Evolutionary conservation across 2,888 invertebrate genomes (phyloP).

Genomic region (Psylliodes chrysocephalus): DNA sequence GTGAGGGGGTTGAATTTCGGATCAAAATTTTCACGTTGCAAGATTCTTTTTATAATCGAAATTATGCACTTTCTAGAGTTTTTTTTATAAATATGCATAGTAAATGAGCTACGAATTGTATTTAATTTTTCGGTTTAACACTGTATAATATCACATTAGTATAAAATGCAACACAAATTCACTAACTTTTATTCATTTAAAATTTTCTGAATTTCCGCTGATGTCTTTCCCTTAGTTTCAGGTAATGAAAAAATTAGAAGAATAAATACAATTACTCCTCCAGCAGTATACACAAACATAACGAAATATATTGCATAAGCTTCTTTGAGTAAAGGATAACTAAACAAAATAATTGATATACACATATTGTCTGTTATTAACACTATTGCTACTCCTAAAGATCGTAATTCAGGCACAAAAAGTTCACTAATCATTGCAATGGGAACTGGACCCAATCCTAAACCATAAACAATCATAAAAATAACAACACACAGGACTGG

Average conservation of each 20-base stretch:
- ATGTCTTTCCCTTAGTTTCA: constrained; percentile 33
- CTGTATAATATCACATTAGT: no score
- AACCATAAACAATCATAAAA: constrained; percentile 77
- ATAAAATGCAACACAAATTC: no score
- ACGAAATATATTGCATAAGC: constrained; percentile 24
- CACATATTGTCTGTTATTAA: constrained; percentile 28
- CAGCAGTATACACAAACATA: constrained; percentile 12
- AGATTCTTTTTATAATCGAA: no score
- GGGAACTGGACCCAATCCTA: constrained; percentile 77
- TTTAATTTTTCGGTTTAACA: no score
- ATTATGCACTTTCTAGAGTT: no score
- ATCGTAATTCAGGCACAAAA: constrained; percentile 80
- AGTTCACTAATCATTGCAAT: constrained; percentile 86
- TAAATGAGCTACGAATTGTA: no score
- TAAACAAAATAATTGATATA: constrained; percentile 36
- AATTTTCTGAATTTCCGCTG: constrained; percentile 34
- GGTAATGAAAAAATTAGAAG: constrained; percentile 13
- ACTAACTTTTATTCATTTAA: constrained; percentile 7
- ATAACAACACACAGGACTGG: constrained; percentile 76
- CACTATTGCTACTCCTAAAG: constrained; percentile 65
- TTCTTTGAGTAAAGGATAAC: constrained; percentile 37
- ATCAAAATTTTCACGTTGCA: no score
- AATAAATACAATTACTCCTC: not conserved
- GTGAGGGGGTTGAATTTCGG: no score
- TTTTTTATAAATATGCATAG: no score